A percentile compares a stretch with the other conserved stretches of the same genome.
Evolutionary conservation across 2,888 invertebrate species (phyloP).

Genomic region (Cynaeus angustus): DNA sequence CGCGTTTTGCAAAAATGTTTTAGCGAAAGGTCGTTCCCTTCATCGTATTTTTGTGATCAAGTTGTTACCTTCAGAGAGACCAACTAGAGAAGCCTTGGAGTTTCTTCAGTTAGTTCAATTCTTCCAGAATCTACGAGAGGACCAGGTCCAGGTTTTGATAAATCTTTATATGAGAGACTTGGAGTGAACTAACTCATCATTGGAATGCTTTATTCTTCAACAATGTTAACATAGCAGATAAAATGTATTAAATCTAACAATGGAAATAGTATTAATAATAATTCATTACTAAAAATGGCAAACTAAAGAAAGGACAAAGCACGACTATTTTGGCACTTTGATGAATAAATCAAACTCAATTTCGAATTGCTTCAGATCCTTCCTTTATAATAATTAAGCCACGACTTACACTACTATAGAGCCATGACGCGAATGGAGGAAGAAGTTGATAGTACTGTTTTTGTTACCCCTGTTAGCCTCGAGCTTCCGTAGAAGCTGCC

Average conservation of each 20-base stretch:
- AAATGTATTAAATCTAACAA: conserved; percentile 32
- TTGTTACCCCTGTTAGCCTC: conserved; percentile 93
- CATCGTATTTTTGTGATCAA: conserved; percentile 21
- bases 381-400: conserved; percentile 28
- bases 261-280: conserved; percentile 30
- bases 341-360: conserved; percentile 12
- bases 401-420: conserved; percentile 40
- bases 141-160: conserved; percentile 27
- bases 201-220: conserved; percentile 26
- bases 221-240: conserved; percentile 22
- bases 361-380: conserved; percentile 15
- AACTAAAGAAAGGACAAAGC: conserved; percentile 21
- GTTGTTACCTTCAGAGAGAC: conserved; percentile 8
- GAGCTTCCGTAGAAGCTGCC: conserved; percentile 62
- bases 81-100: background rate
- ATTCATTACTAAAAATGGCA: background rate
- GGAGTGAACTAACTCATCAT: background rate
- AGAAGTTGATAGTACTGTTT: conserved; percentile 90
- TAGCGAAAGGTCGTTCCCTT: conserved; percentile 1
- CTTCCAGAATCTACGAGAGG: conserved; percentile 11
- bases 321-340: conserved; percentile 39
- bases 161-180: conserved; percentile 19
- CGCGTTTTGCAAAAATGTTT: background rate
- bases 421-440: conserved; percentile 76
- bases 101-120: background rate